phyloP scores from a whole-genome alignment of 2,888 invertebrate species.

The Athalia cordata region DNA sequence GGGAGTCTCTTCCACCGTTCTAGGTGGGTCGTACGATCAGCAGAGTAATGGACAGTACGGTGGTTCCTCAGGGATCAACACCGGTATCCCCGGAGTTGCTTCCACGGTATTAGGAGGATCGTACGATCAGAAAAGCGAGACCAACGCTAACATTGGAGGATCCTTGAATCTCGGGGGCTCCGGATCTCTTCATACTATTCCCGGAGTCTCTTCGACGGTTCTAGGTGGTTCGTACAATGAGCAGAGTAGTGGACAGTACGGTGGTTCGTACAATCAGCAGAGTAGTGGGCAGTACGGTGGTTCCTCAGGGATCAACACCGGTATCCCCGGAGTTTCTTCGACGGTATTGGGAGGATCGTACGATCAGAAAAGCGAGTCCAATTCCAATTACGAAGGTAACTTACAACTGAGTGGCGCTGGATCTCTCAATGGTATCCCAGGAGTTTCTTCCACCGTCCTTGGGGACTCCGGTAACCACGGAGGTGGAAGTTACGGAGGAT shows the following conservation, averaged over 20 bases:
- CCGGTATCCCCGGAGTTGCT: too few species aligned
- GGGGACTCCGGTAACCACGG: slow-evolving; percentile 27
- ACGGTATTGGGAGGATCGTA: too few species aligned
- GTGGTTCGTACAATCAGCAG: too few species aligned
- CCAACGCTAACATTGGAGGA: too few species aligned
- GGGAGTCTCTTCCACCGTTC: not conserved
- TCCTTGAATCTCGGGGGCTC: not conserved
- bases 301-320: too few species aligned
- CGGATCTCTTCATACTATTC: not conserved
- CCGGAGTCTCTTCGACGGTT: slow-evolving; percentile 1
- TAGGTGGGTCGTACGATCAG: not conserved
- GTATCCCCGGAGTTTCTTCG: too few species aligned
- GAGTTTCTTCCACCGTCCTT: slow-evolving; percentile 23
- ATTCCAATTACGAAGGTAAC: too few species aligned
- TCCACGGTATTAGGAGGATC: not conserved
- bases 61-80: too few species aligned
- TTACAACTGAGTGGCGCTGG: too few species aligned
- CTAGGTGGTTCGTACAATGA: not conserved
- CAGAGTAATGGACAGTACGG: not conserved
- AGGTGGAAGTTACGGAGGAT: slow-evolving; percentile 6
- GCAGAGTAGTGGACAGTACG: not conserved
- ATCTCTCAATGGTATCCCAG: not conserved
- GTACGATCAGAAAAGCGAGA: not conserved
- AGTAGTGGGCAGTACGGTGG: too few species aligned
- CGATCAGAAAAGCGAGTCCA: too few species aligned